These are phyloP conservation scores for Lasius platythorax DNA, from an alignment of 2,888 invertebrate species.

Conservation along the genomic window DNA sequence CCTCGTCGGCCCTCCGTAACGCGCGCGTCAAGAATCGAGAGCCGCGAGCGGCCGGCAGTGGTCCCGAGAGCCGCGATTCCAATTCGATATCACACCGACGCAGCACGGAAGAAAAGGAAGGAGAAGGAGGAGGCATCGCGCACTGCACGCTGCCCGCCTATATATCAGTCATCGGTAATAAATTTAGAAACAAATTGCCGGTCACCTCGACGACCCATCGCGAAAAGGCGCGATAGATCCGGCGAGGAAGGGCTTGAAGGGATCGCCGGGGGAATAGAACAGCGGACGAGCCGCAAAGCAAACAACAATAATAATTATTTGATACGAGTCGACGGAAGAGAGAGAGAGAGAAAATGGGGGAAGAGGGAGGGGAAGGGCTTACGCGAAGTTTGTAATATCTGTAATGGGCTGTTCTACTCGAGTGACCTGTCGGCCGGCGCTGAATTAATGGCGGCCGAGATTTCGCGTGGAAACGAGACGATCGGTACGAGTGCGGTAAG, in stretches of 20 bases:
- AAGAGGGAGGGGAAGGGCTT: constrained; percentile 49
- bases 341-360: background rate
- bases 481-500: constrained; percentile 52
- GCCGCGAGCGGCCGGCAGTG: constrained; percentile 53
- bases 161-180: constrained; percentile 85
- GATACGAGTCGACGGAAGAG: constrained; percentile 76
- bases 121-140: constrained; percentile 43
- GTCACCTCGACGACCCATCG: constrained; percentile 75
- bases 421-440: constrained; percentile 84
- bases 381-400: constrained; percentile 82
- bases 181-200: constrained; percentile 85
- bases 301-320: constrained; percentile 86
- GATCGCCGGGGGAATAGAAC: constrained; percentile 46
- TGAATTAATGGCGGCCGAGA: constrained; percentile 85
- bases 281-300: constrained; percentile 80
- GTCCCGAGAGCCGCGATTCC: constrained; percentile 77
- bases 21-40: constrained; percentile 33
- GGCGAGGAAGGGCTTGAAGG: constrained; percentile 32
- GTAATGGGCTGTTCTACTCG: constrained; percentile 85
- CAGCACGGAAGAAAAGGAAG: constrained; percentile 27
- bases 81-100: constrained; percentile 79
- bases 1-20: constrained; percentile 27
- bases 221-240: constrained; percentile 41
- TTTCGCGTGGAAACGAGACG: constrained; percentile 81
- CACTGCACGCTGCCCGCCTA: constrained; percentile 67